These are phyloP conservation scores for Poecile atricapillus DNA, from an alignment of 2,113 vertebrate genomes.

Conservation along the genomic window DNA sequence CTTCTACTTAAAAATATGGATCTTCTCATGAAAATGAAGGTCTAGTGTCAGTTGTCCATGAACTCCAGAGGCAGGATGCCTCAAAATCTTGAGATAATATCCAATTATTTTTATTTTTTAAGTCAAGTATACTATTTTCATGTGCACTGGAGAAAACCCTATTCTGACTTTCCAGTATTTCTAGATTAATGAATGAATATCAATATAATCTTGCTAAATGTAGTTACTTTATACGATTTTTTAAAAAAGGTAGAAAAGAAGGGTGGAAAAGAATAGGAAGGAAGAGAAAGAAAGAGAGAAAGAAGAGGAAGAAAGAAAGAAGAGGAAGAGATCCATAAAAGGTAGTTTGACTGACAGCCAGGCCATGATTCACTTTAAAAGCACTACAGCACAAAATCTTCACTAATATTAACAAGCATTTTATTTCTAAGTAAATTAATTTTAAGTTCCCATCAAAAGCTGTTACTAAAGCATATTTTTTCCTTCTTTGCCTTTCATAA, in stretches of 20 bases:
- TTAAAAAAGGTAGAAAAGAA: background rate
- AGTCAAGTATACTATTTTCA: background rate
- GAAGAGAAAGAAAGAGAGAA: too few species aligned
- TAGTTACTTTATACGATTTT: background rate
- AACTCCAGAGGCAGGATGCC: background rate
- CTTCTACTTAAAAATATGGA: background rate
- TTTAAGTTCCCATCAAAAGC: background rate
- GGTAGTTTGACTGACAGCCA: background rate
- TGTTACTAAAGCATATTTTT: background rate
- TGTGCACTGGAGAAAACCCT: background rate
- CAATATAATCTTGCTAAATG: background rate
- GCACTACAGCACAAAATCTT: background rate
- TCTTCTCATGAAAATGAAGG: background rate
- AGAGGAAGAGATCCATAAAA: background rate
- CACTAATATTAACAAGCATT: background rate
- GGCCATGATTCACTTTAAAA: background rate
- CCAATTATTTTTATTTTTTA: background rate
- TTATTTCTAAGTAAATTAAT: background rate
- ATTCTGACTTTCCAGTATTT: background rate
- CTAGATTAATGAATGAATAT: background rate
- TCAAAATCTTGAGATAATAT: background rate
- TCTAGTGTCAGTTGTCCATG: background rate
- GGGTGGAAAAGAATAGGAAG: background rate
- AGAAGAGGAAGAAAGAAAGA: too few species aligned
- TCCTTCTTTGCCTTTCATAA: background rate